These are phyloP conservation scores for Amphipoea oculea DNA, from an alignment of 2,888 invertebrate species.

Conservation along the genomic window DNA sequence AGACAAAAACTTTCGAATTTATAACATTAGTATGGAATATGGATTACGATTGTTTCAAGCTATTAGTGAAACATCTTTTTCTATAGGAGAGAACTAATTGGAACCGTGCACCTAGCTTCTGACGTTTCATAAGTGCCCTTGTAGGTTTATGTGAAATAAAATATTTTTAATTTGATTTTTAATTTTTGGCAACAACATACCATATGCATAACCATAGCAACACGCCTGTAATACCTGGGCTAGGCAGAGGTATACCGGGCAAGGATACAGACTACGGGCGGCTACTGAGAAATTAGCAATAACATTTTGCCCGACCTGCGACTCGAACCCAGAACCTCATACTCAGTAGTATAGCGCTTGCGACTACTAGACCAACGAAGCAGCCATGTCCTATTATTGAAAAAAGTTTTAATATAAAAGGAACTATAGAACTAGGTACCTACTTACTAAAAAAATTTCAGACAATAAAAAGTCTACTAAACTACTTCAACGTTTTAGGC, in stretches of 20 bases:
- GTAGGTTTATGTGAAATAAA: no score
- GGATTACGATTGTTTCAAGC: background rate
- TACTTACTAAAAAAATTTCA: background rate
- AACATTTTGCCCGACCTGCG: background rate
- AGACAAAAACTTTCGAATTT: no score
- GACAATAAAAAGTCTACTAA: background rate
- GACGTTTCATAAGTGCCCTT: no score
- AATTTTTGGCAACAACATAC: no score
- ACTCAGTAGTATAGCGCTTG: background rate
- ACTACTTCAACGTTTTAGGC: background rate
- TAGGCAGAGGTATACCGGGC: background rate
- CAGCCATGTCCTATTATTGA: background rate
- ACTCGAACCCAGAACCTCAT: background rate
- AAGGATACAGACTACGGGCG: background rate
- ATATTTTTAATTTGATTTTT: no score
- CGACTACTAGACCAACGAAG: no score
- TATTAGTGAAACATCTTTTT: background rate
- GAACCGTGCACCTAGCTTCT: no score
- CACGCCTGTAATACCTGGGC: background rate
- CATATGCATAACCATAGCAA: background rate
- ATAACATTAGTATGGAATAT: no score
- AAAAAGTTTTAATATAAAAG: background rate
- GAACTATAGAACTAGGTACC: background rate
- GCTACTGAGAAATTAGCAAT: background rate
- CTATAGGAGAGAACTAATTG: no score